These are phyloP conservation scores for Dryocosmus kuriphilus DNA, from an alignment of 2,888 invertebrate genomes.

Conservation along the genomic window DNA sequence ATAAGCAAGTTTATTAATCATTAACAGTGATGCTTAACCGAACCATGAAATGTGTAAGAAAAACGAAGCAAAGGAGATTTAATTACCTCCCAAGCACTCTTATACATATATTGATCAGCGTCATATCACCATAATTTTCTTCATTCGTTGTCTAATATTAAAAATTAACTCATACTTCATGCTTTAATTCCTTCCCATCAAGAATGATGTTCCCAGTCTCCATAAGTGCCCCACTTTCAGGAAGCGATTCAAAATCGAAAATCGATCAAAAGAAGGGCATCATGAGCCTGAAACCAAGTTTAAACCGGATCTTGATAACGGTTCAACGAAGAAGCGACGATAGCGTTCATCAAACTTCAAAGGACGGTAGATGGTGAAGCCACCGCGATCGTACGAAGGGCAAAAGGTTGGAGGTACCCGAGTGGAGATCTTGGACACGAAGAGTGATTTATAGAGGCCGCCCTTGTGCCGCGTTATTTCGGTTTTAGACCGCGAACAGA, in stretches of 20 bases:
- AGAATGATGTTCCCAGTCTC: background rate
- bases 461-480: conserved; percentile 57
- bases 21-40: background rate
- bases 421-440: conserved; percentile 55
- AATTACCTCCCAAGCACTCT: background rate
- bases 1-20: background rate
- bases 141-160: background rate
- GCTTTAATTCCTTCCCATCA: background rate
- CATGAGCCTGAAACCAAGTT: background rate
- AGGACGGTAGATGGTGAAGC: conserved; percentile 53
- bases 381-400: conserved; percentile 56
- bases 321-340: conserved; percentile 28
- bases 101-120: background rate
- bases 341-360: conserved; percentile 45
- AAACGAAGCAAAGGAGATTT: background rate
- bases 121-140: background rate
- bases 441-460: conserved; percentile 65
- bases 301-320: conserved; percentile 23
- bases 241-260: background rate
- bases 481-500: conserved; percentile 54
- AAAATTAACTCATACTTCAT: background rate
- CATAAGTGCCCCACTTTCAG: background rate
- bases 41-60: background rate
- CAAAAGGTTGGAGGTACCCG: conserved; percentile 55
- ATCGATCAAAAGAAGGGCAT: background rate